A percentile compares a stretch with the other conserved stretches of the same genome.
Conservation (phyloP, 2,797 vertebrate genomes). For the Coluber constrictor region DNA sequence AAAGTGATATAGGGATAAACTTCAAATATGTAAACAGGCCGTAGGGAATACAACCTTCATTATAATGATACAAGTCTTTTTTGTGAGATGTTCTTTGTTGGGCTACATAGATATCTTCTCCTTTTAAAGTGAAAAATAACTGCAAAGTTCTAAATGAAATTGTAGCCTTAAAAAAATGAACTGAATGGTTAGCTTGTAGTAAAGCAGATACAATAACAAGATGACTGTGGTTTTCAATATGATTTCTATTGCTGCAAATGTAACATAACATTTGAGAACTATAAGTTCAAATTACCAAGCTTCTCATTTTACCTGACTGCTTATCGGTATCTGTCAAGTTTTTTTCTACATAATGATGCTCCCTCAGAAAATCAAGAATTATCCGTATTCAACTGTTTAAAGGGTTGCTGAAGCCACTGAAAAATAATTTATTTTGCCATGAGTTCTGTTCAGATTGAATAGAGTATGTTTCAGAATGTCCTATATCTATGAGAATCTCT, state of each 20-base stretch:
- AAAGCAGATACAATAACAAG: conserved; percentile 35
- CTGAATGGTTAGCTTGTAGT: not conserved
- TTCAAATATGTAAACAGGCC: not conserved
- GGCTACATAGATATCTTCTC: not conserved
- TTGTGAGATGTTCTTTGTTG: not conserved
- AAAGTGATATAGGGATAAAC: not conserved
- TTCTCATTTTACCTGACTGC: conserved; percentile 7
- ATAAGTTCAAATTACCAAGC: conserved; percentile 37
- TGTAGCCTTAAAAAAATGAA: conserved; percentile 27
- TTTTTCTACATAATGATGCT: not conserved
- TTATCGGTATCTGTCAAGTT: conserved; percentile 4
- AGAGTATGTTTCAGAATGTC: not conserved
- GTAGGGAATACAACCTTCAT: not conserved
- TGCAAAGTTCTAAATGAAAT: conserved; percentile 6
- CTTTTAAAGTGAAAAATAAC: conserved; percentile 3
- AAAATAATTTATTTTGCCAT: not conserved
- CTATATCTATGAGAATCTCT: not conserved
- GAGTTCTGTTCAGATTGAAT: not conserved
- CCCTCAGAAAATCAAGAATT: not conserved
- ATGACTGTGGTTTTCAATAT: conserved; percentile 7
- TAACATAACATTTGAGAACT: conserved; percentile 1
- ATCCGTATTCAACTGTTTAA: conserved; percentile 15
- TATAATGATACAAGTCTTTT: not conserved
- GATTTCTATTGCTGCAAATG: conserved; percentile 8
- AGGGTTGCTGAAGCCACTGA: not conserved